Evolutionary conservation across 1,140 invertebrate genomes (phyloP).

Genomic region (Ectropis grisescens): DNA sequence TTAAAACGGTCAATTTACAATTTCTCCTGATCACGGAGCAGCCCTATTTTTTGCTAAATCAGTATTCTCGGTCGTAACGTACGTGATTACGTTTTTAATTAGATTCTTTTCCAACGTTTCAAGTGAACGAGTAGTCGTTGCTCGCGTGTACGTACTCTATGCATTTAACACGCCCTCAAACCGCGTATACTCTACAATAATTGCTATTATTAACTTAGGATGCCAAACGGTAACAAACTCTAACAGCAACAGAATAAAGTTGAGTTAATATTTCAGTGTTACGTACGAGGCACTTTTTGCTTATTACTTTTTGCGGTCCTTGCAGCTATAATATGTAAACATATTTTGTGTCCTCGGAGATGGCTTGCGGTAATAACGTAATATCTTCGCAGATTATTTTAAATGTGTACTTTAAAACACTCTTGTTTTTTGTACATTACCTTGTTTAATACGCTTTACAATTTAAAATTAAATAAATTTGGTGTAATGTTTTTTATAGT

Average conservation of each 20-base stretch:
- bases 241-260: too few relatives aligned
- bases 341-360: too few relatives aligned
- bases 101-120: constrained; percentile 15
- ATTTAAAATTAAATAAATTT: too few relatives aligned
- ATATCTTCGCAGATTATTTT: too few relatives aligned
- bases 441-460: too few relatives aligned
- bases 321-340: too few relatives aligned
- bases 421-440: too few relatives aligned
- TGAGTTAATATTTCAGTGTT: too few relatives aligned
- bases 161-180: constrained; percentile 26
- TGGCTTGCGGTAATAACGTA: too few relatives aligned
- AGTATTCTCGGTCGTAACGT: constrained; percentile 3
- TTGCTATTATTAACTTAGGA: constrained; percentile 27
- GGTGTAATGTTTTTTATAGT: too few relatives aligned
- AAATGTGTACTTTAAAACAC: too few relatives aligned
- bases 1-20: constrained; percentile 17
- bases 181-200: constrained; percentile 19
- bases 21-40: constrained; percentile 8
- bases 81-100: constrained; percentile 22
- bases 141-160: constrained; percentile 25
- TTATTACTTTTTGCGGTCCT: constrained; percentile 7
- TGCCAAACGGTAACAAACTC: too few relatives aligned
- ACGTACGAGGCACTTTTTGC: neutral
- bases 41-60: constrained; percentile 9
- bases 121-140: constrained; percentile 4